phyloP scores from a whole-genome alignment of 1,140 invertebrate species.

The Pinna nobilis region DNA sequence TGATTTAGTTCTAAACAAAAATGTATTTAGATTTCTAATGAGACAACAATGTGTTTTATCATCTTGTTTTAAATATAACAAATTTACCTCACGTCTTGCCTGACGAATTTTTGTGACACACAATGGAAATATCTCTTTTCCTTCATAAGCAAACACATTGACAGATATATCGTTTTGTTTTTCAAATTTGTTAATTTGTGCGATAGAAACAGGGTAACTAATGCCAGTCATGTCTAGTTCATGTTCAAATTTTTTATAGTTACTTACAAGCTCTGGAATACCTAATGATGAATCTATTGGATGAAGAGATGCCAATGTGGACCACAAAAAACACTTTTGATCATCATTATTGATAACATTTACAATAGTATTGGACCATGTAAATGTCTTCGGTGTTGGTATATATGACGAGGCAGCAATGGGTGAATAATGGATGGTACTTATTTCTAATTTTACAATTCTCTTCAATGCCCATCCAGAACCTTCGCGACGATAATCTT shows the following conservation, averaged over 20 bases:
- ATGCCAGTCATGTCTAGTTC: constrained; percentile 15
- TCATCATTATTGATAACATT: constrained; percentile 18
- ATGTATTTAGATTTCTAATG: neutral
- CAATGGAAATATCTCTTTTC: constrained; percentile 2
- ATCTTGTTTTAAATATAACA: neutral
- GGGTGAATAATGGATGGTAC: neutral
- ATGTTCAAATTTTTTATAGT: constrained; percentile 11
- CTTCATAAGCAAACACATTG: constrained; percentile 25
- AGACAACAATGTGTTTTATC: constrained; percentile 5
- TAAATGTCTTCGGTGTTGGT: neutral
- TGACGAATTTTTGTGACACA: constrained; percentile 5
- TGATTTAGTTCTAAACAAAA: constrained; percentile 8
- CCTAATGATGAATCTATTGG: too few relatives aligned
- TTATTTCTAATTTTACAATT: neutral
- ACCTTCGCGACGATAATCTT: constrained; percentile 8
- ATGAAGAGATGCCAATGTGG: neutral
- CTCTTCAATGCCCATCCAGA: constrained; percentile 13
- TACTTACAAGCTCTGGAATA: neutral
- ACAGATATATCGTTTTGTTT: constrained; percentile 20
- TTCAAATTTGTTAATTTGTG: constrained; percentile 17
- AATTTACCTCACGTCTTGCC: neutral
- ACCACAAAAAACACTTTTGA: constrained; percentile 21
- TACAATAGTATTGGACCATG: neutral
- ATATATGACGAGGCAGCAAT: constrained; percentile 9
- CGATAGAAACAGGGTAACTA: neutral